phyloP scores from a whole-genome alignment of 2,797 vertebrate species.

The Notamacropus eugenii region DNA sequence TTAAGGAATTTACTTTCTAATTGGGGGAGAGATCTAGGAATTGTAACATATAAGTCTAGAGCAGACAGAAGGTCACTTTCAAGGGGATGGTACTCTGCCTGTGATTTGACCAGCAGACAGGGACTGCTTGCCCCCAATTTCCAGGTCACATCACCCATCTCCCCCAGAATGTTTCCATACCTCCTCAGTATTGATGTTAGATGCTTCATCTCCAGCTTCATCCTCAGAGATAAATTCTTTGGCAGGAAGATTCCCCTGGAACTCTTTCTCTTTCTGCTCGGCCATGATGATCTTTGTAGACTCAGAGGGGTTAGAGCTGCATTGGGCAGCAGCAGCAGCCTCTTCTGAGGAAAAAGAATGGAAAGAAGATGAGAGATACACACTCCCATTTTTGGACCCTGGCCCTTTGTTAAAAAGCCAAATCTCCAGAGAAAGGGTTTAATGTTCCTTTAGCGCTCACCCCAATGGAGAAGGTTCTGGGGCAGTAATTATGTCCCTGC shows the following conservation, averaged over 20 bases:
- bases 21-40: background rate
- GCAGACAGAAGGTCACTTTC: background rate
- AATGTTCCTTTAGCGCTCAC: background rate
- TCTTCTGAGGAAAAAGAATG: constrained; percentile 80
- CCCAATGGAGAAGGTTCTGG: constrained; percentile 5
- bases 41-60: background rate
- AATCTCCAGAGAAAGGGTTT: background rate
- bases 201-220: constrained; percentile 72
- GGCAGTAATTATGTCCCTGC: background rate
- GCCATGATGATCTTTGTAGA: constrained; percentile 91
- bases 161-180: background rate
- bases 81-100: background rate
- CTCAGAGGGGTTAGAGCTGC: constrained; percentile 70
- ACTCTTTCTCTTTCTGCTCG: constrained; percentile 91
- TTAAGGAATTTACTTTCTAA: background rate
- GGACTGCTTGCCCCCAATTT: background rate
- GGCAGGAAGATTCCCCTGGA: constrained; percentile 83
- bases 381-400: background rate
- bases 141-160: background rate
- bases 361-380: constrained; percentile 25
- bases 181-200: constrained; percentile 65
- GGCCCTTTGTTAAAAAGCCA: background rate
- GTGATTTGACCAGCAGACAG: background rate
- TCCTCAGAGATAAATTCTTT: constrained; percentile 79
- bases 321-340: background rate